Evolutionary conservation across 2,888 invertebrate species (phyloP).

Genomic region (Dinocampus coccinellae): DNA sequence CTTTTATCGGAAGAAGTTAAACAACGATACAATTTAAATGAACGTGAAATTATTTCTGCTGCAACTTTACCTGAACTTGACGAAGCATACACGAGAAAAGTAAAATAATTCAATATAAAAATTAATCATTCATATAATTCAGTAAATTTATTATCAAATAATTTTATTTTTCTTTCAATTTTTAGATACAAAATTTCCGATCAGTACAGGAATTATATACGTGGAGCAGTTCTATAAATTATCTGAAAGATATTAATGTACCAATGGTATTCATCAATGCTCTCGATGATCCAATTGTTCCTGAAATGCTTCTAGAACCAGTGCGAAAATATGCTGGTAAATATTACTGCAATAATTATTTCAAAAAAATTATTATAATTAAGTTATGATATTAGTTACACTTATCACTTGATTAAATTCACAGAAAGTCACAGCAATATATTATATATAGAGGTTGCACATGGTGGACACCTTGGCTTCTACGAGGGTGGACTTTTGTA

Average conservation of each 20-base stretch:
- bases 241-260: conserved; percentile 81
- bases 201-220: conserved; percentile 85
- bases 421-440: conserved; percentile 77
- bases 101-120: conserved; percentile 33
- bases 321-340: conserved; percentile 83
- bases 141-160: not conserved
- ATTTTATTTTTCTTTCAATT: not conserved
- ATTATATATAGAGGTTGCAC: conserved; percentile 85
- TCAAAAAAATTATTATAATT: not conserved
- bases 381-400: not conserved
- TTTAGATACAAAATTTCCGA: conserved; percentile 82
- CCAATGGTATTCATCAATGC: conserved; percentile 95
- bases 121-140: not conserved
- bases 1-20: conserved; percentile 83
- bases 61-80: conserved; percentile 91
- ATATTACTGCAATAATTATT: not conserved
- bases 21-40: conserved; percentile 78
- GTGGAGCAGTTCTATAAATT: conserved; percentile 87
- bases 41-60: conserved; percentile 86
- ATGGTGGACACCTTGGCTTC: conserved; percentile 95
- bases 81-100: conserved; percentile 84
- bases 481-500: conserved; percentile 91
- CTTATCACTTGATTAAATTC: conserved; percentile 51
- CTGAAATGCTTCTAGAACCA: conserved; percentile 80
- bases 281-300: conserved; percentile 92